phyloP scores from a whole-genome alignment of 2,888 invertebrate genomes.

The Gnatocerus cornutus region DNA sequence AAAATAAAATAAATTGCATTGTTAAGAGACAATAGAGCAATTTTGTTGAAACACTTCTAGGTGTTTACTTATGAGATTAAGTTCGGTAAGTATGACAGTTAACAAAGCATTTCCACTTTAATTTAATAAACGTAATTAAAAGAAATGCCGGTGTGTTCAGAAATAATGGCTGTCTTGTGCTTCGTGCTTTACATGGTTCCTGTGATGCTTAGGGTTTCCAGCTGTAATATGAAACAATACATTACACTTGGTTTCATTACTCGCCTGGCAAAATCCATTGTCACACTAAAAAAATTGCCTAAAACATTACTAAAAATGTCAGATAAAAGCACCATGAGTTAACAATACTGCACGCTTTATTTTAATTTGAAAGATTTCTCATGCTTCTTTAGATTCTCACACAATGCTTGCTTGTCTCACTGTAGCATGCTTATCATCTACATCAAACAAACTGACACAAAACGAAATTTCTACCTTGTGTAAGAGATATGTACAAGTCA shows the following conservation, averaged over 20 bases:
- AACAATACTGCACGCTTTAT: conserved; percentile 17
- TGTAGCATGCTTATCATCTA: conserved; percentile 33
- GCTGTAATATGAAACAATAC: conserved; percentile 40
- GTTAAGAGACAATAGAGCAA: conserved; percentile 5
- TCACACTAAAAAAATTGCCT: neutral
- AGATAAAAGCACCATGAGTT: conserved; percentile 3
- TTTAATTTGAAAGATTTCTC: neutral
- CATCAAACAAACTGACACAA: conserved; percentile 21
- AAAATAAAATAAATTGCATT: conserved; percentile 10
- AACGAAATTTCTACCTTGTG: conserved; percentile 32
- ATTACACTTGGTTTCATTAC: conserved; percentile 48
- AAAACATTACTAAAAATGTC: neutral
- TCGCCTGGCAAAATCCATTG: conserved; percentile 36
- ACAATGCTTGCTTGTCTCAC: conserved; percentile 5
- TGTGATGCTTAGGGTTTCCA: conserved; percentile 47
- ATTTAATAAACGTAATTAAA: conserved; percentile 49
- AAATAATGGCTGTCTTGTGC: conserved; percentile 51
- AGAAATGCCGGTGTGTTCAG: conserved; percentile 47
- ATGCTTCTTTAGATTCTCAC: conserved; percentile 12
- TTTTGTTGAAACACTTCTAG: conserved; percentile 6
- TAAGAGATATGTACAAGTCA: conserved; percentile 43
- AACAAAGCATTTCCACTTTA: conserved; percentile 40
- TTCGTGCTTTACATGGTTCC: conserved; percentile 52
- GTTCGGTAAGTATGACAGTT: conserved; percentile 43
- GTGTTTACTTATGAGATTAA: conserved; percentile 18